Evolutionary conservation across 2,797 vertebrate species (phyloP).

Genomic region (Thunnus albacares): DNA sequence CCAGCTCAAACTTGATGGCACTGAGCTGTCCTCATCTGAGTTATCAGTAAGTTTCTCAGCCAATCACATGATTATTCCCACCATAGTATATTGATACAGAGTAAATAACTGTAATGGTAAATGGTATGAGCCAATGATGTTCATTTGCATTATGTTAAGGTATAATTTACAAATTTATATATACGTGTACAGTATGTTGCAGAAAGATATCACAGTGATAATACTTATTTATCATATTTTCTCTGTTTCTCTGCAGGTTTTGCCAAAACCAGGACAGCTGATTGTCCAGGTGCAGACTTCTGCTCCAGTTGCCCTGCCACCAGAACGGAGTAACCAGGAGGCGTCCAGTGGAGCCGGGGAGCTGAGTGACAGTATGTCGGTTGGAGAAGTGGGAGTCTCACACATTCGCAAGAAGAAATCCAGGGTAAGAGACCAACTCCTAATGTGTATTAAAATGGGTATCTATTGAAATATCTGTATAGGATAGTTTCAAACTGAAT

Average conservation of each 20-base stretch:
- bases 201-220: neutral
- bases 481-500: neutral
- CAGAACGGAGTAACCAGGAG: conserved; percentile 82
- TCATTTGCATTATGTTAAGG: neutral
- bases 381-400: conserved; percentile 76
- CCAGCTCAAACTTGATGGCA: conserved; percentile 92
- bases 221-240: neutral
- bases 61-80: no score
- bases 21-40: conserved; percentile 87
- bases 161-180: neutral
- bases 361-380: conserved; percentile 90
- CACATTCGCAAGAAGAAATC: conserved; percentile 83
- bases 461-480: neutral
- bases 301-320: conserved; percentile 14
- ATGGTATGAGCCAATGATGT: no score
- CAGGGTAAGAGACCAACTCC: conserved; percentile 80
- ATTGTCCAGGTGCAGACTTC: conserved; percentile 52
- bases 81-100: neutral
- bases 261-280: conserved; percentile 73
- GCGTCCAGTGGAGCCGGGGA: conserved; percentile 91
- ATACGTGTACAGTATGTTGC: neutral
- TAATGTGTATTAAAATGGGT: neutral
- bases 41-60: conserved; percentile 86
- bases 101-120: neutral
- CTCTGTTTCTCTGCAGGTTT: conserved; percentile 68